Evolutionary conservation across 2,113 vertebrate species (phyloP).

Genomic region (Plecturocebus donacophilus): DNA sequence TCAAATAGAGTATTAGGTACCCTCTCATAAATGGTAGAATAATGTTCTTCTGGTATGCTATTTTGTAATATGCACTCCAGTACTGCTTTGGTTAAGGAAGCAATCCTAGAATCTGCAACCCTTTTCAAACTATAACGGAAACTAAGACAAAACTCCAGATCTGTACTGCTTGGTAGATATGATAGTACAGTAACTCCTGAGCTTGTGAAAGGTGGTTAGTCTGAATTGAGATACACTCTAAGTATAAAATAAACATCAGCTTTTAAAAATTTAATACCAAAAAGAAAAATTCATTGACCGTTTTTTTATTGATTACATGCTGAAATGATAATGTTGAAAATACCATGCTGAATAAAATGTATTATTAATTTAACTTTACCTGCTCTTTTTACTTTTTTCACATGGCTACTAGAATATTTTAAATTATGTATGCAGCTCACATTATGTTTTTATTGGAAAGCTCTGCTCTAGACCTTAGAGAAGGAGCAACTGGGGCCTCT

Average conservation of each 20-base stretch:
- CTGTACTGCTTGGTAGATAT: background rate
- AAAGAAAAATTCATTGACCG: background rate
- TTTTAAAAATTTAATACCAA: background rate
- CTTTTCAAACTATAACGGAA: background rate
- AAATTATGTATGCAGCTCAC: background rate
- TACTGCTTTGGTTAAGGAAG: background rate
- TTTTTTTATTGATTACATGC: background rate
- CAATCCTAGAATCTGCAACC: background rate
- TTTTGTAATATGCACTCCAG: background rate
- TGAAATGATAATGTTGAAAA: background rate
- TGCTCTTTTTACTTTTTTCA: background rate
- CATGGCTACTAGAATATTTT: background rate
- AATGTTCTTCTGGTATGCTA: background rate
- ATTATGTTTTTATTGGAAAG: background rate
- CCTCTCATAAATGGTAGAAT: background rate
- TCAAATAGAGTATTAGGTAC: background rate
- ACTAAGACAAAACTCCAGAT: background rate
- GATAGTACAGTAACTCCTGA: background rate
- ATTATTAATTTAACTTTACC: background rate
- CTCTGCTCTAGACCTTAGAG: background rate
- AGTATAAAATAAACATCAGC: background rate
- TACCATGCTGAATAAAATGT: background rate
- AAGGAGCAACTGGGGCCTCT: fast-evolving
- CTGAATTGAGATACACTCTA: background rate
- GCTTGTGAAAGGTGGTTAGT: background rate